phyloP scores from a whole-genome alignment of 2,888 invertebrate genomes.

The Tetragnatha montana region DNA sequence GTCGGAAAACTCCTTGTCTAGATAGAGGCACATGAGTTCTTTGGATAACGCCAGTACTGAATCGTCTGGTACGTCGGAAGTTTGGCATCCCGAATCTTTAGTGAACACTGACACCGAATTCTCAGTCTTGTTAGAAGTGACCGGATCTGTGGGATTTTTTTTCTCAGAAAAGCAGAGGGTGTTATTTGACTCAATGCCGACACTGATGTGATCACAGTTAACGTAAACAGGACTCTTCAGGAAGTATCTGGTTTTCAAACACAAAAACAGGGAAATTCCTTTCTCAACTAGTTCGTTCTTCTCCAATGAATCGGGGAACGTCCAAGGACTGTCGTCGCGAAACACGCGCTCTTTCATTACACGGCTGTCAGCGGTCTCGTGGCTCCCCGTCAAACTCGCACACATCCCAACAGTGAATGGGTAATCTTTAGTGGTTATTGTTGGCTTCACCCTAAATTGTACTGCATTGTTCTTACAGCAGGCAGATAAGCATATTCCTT shows the following conservation, averaged over 20 bases:
- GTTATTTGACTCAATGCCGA: not conserved
- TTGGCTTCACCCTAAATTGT: too few species aligned
- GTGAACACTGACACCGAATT: not conserved
- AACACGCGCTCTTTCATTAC: too few species aligned
- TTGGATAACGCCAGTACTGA: not conserved
- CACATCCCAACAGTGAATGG: too few species aligned
- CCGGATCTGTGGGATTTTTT: too few species aligned
- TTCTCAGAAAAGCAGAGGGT: not conserved
- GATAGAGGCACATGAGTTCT: not conserved
- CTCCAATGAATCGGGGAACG: not conserved
- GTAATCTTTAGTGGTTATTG: too few species aligned
- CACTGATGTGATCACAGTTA: not conserved
- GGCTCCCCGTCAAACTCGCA: too few species aligned
- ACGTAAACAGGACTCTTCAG: too few species aligned
- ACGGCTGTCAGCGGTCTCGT: too few species aligned
- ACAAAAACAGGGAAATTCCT: not conserved
- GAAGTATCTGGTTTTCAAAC: not conserved
- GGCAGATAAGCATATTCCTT: too few species aligned
- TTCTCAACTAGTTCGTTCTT: not conserved
- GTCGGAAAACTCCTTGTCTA: not conserved
- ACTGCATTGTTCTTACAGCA: too few species aligned
- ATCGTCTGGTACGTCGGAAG: not conserved
- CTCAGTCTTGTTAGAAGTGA: not conserved
- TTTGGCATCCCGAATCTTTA: not conserved
- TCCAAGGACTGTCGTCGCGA: not conserved